Evolutionary conservation across 2,113 vertebrate species (phyloP), one percentile per base, ranked within the genome.

Genomic region (Brevimyrus niger): DNA sequence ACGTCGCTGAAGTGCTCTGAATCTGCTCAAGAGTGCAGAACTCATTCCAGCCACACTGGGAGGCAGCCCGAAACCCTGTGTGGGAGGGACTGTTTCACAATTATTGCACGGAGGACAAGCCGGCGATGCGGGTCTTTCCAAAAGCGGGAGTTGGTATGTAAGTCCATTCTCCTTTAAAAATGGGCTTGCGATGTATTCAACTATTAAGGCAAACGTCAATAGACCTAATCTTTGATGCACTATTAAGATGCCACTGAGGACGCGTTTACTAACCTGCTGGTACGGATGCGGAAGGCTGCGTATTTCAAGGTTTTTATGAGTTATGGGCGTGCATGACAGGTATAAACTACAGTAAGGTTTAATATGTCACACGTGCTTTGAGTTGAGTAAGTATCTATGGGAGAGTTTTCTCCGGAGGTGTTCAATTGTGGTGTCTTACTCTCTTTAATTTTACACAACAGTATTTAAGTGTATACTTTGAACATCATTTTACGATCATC

Each of bases 1-100:
- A 92, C 86, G 84, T 27, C 19, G 89, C 89, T 90, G 69, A 65
- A 23, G 91, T 91, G 92, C 93, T 95, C 90, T 93, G 91, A 90
- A 91, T 93, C 94, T 86, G 91, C 91, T 92, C 91, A 55, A 90
- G 92, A 92, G 92, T 93, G 93, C 87, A 61, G 87, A 61, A 87
- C 90, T 94, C 92, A 91, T 93, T 91, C 94, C 93, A 94, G 94
- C 93, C 91, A 91, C 90, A 91, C 91, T 48, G 80, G 90, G 91
- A 92, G 90, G 92, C 89, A 90, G 90, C 88, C 17, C 46, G 91
- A 90, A 88, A 88, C 92, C 89, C 42, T 85, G 93, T 90, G 95
- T 92, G 93, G 94, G 94, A 91, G 95, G 94, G 93, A 93, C 94
- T 92, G 91, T 42, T 80, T 76, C 87, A 55, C 88, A 87, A 55